A percentile compares a stretch with the other conserved stretches of the same genome.
Evolutionary conservation across 2,888 invertebrate genomes (phyloP).

Genomic region (Drosophila monieri): DNA sequence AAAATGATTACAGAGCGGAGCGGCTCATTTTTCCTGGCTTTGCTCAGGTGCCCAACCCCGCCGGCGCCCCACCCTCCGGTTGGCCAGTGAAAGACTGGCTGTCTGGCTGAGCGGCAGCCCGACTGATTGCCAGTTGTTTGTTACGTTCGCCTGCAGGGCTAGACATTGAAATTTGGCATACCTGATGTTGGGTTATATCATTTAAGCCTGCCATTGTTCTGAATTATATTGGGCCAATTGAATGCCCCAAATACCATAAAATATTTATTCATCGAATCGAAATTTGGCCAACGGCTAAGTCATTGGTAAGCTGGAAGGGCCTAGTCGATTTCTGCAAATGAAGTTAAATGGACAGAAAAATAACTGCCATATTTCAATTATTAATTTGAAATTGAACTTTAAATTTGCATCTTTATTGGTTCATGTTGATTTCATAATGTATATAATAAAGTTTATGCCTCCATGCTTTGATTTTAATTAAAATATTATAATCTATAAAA

Average conservation of each 20-base stretch:
- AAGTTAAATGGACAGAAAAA: background rate
- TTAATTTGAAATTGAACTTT: conserved; percentile 28
- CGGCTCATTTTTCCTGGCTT: conserved; percentile 42
- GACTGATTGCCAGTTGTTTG: conserved; percentile 52
- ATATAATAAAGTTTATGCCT: conserved; percentile 24
- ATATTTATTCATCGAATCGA: background rate
- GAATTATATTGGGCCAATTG: conserved; percentile 54
- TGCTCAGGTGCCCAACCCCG: conserved; percentile 14
- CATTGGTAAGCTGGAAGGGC: background rate
- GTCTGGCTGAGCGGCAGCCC: conserved; percentile 43
- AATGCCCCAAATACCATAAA: conserved; percentile 48
- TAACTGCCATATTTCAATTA: conserved; percentile 23
- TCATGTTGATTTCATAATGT: conserved; percentile 41
- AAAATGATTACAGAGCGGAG: conserved; percentile 46
- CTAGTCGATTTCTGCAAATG: conserved; percentile 22
- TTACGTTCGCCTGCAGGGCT: conserved; percentile 35
- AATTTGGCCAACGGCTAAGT: background rate
- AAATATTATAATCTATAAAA: conserved; percentile 51
- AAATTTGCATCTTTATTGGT: conserved; percentile 49
- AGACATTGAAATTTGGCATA: conserved; percentile 1
- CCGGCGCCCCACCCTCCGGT: background rate
- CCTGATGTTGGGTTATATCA: conserved; percentile 38
- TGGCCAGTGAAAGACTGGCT: conserved; percentile 7
- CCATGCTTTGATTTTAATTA: conserved; percentile 41
- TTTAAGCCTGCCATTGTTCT: conserved; percentile 75